These are phyloP conservation scores for Hirudinaria manillensis DNA, from an alignment of 2,888 invertebrate genomes.

Conservation along the genomic window DNA sequence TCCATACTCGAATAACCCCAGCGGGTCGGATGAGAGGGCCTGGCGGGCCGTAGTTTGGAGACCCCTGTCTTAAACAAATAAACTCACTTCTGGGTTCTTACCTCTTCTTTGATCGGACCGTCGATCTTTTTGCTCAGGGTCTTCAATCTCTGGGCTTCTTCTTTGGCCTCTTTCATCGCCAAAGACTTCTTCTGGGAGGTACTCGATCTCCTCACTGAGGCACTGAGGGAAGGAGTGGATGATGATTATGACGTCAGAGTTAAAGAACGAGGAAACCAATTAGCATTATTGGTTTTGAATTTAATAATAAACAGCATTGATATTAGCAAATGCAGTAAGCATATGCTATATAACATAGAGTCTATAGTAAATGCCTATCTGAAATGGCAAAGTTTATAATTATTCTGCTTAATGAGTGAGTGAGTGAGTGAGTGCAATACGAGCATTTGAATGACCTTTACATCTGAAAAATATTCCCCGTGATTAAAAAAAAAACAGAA, in stretches of 20 bases:
- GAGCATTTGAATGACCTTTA: no score
- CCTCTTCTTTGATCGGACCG: conserved; percentile 20
- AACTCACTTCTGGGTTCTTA: not conserved
- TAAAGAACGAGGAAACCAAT: not conserved
- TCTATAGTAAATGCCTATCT: no score
- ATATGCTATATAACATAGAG: not conserved
- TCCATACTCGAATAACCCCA: no score
- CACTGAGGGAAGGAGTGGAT: not conserved
- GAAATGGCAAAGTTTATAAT: not conserved
- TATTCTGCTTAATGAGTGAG: not conserved
- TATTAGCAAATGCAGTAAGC: not conserved
- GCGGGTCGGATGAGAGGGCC: no score
- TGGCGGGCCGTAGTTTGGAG: no score
- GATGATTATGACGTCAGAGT: not conserved
- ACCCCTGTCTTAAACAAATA: not conserved
- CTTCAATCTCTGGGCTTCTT: conserved; percentile 29
- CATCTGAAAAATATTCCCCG: no score
- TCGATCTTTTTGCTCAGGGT: conserved; percentile 20
- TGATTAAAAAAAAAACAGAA: no score
- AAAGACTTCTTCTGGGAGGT: conserved; percentile 28
- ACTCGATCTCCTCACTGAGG: conserved; percentile 26
- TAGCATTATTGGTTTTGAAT: no score
- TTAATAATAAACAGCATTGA: no score
- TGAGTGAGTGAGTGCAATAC: no score
- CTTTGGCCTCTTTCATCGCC: conserved; percentile 29